Evolutionary conservation across 1,140 invertebrate species (phyloP), one percentile per base, ranked within the genome.

Genomic region (Brachionus manjavacas): DNA sequence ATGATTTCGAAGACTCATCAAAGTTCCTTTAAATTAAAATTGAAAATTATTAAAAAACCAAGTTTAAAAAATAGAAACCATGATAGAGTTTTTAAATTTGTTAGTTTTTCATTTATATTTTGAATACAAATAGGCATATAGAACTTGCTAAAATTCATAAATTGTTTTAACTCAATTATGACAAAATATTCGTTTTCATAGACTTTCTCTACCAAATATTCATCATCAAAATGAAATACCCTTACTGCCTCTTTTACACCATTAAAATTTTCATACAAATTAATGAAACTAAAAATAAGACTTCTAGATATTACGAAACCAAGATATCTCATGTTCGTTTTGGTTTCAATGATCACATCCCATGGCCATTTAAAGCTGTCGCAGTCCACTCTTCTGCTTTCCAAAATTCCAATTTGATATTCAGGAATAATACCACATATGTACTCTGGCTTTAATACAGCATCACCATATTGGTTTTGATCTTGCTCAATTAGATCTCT

Each of bases 61-160:
- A 14, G 14, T n/a, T 52, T 52, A 52, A 52, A 16, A 52, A 52
- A 52, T n/a, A 52, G 12, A 16, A 0, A 72, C 68, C 68, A 72
- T 20, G 68, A 72, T 23, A 72, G 6, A 7, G n/a, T 72, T 20
- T 72, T 72, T 16, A 72, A 72, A 39, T n/a, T 39, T 8, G 35
- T 41, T 1, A 39, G 41, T 41, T 16, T 16, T 16, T 16, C 4
- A 9, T 14, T 72, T 16, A 72, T 25, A 41, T 72, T 14, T 8
- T 72, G 35, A 72, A 72, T 72, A 11, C 68, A 72, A 41, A 72
- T 41, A n/a, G 68, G 68, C 68, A 72, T 72, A 16, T 16, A 72
- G 9, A 39, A 72, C 41, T 41, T 72, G n/a, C 23, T 72, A 7
- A 43, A 72, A 20, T 41, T 72, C 1, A 72, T 72, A 1, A 20